Percentiles rank a stretch among this genome's conserved stretches.
These are phyloP conservation scores for Drosophila seclusa DNA, from an alignment of 2,888 invertebrate species.

Conservation along the genomic window DNA sequence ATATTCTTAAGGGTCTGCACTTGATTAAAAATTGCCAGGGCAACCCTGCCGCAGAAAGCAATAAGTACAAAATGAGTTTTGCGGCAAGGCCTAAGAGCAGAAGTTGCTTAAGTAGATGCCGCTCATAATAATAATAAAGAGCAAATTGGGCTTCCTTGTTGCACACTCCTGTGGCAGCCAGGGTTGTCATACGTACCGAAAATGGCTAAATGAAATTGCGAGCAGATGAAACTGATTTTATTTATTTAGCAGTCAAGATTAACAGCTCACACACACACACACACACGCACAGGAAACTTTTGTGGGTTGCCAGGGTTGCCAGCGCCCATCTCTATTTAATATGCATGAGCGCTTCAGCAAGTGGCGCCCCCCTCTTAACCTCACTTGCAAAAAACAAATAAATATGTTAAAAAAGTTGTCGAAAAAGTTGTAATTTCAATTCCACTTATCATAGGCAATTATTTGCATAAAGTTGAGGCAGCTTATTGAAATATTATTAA, in stretches of 20 bases:
- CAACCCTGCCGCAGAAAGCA: constrained; percentile 34
- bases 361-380: constrained; percentile 5
- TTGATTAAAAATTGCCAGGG: constrained; percentile 59
- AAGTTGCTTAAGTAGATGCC: constrained; percentile 4
- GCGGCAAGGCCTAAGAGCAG: constrained; percentile 1
- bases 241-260: constrained; percentile 72
- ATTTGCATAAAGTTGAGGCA: constrained; percentile 56
- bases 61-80: constrained; percentile 8
- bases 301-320: constrained; percentile 38
- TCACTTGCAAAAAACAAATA: neutral
- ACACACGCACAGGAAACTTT: neutral
- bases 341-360: constrained; percentile 58
- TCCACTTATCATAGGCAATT: constrained; percentile 21
- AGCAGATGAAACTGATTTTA: constrained; percentile 75
- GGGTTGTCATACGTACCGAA: constrained; percentile 23
- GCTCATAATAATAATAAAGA: constrained; percentile 33
- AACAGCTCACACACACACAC: constrained; percentile 22
- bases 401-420: neutral
- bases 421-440: constrained; percentile 16
- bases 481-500: constrained; percentile 73
- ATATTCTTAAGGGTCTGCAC: constrained; percentile 14
- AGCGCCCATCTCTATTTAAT: constrained; percentile 51
- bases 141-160: constrained; percentile 69
- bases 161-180: constrained; percentile 41
- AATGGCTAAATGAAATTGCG: constrained; percentile 56